Evolutionary conservation across 2,888 invertebrate genomes (phyloP).

Genomic region (Drosophila borborema): DNA sequence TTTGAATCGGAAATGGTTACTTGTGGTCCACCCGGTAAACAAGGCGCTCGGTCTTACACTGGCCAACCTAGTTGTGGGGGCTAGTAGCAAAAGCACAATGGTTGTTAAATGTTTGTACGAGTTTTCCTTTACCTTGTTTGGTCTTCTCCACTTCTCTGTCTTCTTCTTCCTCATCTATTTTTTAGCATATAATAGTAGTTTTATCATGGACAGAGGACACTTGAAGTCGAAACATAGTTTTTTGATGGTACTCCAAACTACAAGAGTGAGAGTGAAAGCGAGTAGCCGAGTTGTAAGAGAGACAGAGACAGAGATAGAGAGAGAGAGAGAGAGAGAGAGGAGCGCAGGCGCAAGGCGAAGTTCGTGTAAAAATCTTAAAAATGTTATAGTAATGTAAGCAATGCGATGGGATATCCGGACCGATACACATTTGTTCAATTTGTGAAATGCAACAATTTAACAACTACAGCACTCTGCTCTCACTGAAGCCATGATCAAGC

Average conservation of each 20-base stretch:
- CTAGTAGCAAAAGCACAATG: constrained; percentile 32
- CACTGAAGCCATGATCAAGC: constrained; percentile 36
- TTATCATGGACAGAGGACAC: constrained; percentile 38
- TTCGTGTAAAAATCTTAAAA: constrained; percentile 56
- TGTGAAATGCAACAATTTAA: constrained; percentile 73
- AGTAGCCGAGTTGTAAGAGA: constrained; percentile 22
- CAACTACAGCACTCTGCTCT: constrained; percentile 11
- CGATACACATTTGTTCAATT: constrained; percentile 35
- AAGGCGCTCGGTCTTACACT: constrained; percentile 46
- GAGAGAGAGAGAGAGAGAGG: constrained; percentile 20
- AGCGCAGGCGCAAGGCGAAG: constrained; percentile 69
- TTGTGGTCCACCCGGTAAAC: constrained; percentile 60
- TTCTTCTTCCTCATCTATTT: not conserved
- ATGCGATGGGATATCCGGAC: constrained; percentile 40
- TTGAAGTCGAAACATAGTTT: constrained; percentile 60
- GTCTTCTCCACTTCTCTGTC: not conserved
- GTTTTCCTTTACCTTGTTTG: constrained; percentile 24
- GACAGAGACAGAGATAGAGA: not conserved
- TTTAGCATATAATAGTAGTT: constrained; percentile 20
- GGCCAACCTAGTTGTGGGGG: constrained; percentile 26
- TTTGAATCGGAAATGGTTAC: constrained; percentile 65
- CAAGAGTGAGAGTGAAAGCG: constrained; percentile 35
- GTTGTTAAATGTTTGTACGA: constrained; percentile 32
- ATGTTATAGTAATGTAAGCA: constrained; percentile 55
- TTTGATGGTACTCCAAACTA: constrained; percentile 58